phyloP scores from a whole-genome alignment of 2,888 invertebrate species.

The Philhelius pedissequus region DNA sequence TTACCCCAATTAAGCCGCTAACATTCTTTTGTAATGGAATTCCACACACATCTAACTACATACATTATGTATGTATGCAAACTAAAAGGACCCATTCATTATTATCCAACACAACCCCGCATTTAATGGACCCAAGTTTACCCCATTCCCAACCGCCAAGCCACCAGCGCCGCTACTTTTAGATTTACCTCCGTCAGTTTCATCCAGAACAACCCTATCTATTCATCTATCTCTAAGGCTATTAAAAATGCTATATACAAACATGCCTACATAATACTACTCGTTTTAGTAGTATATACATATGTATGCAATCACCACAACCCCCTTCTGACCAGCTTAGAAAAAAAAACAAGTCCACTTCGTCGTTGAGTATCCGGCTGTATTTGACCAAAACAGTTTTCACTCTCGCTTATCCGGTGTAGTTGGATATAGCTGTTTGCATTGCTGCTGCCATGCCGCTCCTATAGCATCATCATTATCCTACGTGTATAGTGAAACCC shows the following conservation, averaged over 20 bases:
- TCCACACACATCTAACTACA: constrained; percentile 33
- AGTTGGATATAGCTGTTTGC: constrained; percentile 58
- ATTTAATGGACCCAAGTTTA: constrained; percentile 45
- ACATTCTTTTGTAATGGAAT: constrained; percentile 36
- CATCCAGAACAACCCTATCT: constrained; percentile 60
- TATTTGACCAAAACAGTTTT: constrained; percentile 60
- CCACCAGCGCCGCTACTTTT: no score
- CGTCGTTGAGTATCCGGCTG: neutral
- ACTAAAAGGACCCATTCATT: constrained; percentile 56
- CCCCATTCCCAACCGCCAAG: neutral
- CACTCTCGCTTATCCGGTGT: constrained; percentile 38
- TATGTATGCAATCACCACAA: neutral
- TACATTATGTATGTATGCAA: no score
- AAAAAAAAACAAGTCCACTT: neutral
- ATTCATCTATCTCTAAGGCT: constrained; percentile 60
- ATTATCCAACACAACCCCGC: constrained; percentile 43
- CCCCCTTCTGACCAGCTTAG: constrained; percentile 25
- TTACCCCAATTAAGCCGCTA: neutral
- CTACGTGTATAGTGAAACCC: constrained; percentile 45
- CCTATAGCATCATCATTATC: constrained; percentile 44
- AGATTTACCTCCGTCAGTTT: constrained; percentile 29
- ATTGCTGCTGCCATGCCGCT: no score
- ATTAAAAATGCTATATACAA: constrained; percentile 45
- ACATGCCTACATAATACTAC: no score
- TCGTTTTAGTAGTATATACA: no score